Percentiles rank a stretch among this genome's conserved stretches.
These are phyloP conservation scores for Sphaerophoria taeniata DNA, from an alignment of 2,888 invertebrate species.

Conservation along the genomic window DNA sequence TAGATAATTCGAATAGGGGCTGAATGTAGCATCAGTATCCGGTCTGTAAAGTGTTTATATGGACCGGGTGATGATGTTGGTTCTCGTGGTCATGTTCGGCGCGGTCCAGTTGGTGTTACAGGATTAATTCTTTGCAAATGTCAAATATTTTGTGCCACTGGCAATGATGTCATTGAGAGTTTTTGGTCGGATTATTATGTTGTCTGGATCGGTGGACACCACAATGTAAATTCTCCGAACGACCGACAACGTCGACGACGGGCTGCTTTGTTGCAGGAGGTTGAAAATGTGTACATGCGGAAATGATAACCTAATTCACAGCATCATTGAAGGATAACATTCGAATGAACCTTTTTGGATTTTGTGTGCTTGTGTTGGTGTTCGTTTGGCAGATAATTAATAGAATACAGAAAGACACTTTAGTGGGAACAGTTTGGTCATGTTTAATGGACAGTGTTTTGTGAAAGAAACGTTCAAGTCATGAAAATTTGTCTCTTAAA, in stretches of 20 bases:
- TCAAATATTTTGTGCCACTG: slow-evolving; percentile 46
- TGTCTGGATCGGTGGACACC: slow-evolving; percentile 22
- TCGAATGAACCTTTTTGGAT: slow-evolving; percentile 8
- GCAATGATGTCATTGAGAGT: slow-evolving; percentile 32
- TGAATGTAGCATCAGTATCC: no score
- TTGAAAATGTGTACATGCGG: slow-evolving; percentile 26
- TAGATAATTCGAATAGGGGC: no score
- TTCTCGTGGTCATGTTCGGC: slow-evolving; percentile 53
- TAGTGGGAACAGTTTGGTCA: background rate
- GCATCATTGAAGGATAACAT: slow-evolving; percentile 45
- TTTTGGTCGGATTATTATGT: slow-evolving; percentile 43
- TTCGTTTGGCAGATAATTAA: slow-evolving; percentile 32
- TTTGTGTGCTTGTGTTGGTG: background rate
- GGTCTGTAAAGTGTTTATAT: no score
- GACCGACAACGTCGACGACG: background rate
- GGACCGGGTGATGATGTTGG: slow-evolving; percentile 33
- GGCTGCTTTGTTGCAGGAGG: slow-evolving; percentile 18
- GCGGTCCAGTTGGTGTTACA: slow-evolving; percentile 56
- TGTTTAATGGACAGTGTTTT: background rate
- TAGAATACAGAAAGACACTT: background rate
- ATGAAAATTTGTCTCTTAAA: background rate
- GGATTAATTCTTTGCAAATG: slow-evolving; percentile 60
- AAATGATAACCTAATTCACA: slow-evolving; percentile 54
- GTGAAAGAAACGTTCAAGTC: background rate
- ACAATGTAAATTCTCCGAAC: background rate